These are phyloP conservation scores for Monopterus albus DNA, from an alignment of 2,113 vertebrate genomes.

Conservation along the genomic window DNA sequence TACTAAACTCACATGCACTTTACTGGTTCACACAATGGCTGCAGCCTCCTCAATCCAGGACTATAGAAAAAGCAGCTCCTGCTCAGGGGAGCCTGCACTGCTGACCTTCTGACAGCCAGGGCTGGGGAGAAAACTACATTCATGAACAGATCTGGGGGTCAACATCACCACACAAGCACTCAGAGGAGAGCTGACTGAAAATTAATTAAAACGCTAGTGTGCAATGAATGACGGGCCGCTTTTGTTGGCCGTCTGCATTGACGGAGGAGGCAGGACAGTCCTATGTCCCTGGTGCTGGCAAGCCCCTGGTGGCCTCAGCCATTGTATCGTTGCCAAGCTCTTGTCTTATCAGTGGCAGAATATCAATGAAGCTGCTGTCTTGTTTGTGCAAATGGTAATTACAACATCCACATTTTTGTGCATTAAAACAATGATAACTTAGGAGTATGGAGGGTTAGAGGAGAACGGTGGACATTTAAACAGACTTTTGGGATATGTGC, in stretches of 20 bases:
- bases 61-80: constrained; percentile 49
- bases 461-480: constrained; percentile 50
- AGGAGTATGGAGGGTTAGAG: constrained; percentile 49
- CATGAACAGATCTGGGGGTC: constrained; percentile 79
- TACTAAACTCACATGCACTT: constrained; percentile 34
- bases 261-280: constrained; percentile 90
- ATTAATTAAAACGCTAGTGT: constrained; percentile 98
- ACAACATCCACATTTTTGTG: constrained; percentile 95
- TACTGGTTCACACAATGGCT: constrained; percentile 60
- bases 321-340: constrained; percentile 91
- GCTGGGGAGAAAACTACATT: constrained; percentile 76
- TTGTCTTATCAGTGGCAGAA: constrained; percentile 89
- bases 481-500: constrained; percentile 53
- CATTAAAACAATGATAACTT: constrained; percentile 90
- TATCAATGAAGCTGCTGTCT: constrained; percentile 95
- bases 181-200: constrained; percentile 92
- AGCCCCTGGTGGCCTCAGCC: constrained; percentile 89
- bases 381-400: constrained; percentile 94
- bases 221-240: constrained; percentile 89
- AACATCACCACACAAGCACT: constrained; percentile 77
- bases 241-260: constrained; percentile 93
- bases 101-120: constrained; percentile 80
- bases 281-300: constrained; percentile 85
- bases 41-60: constrained; percentile 54
- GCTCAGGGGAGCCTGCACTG: constrained; percentile 58